A percentile compares a stretch with the other conserved stretches of the same genome.
Evolutionary conservation across 2,888 invertebrate genomes (phyloP).

Genomic region (Agriopis aurantiaria): DNA sequence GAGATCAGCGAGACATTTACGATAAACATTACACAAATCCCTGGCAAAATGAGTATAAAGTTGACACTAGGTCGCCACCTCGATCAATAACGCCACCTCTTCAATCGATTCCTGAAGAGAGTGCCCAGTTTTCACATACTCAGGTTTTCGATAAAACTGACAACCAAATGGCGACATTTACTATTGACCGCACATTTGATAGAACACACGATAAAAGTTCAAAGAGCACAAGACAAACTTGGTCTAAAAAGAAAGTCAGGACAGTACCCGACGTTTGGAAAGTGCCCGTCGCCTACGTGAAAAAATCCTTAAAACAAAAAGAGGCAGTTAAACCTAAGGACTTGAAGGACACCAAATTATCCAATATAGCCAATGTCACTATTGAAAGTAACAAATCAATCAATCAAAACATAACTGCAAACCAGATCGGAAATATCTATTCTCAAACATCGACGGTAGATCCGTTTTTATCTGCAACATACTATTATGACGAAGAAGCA

Average conservation of each 20-base stretch:
- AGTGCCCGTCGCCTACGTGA: slow-evolving; percentile 63
- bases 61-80: slow-evolving; percentile 69
- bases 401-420: slow-evolving; percentile 72
- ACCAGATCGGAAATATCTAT: slow-evolving; percentile 76
- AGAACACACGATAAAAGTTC: slow-evolving; percentile 57
- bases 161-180: slow-evolving; percentile 71
- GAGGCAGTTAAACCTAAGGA: slow-evolving; percentile 56
- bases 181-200: slow-evolving; percentile 78
- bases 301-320: slow-evolving; percentile 64
- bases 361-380: slow-evolving; percentile 60
- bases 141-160: slow-evolving; percentile 67
- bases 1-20: slow-evolving; percentile 62
- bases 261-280: slow-evolving; percentile 76
- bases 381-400: slow-evolving; percentile 75
- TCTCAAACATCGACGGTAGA: slow-evolving; percentile 86
- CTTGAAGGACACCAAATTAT: slow-evolving; percentile 53
- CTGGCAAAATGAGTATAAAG: slow-evolving; percentile 70
- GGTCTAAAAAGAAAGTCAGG: slow-evolving; percentile 75
- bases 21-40: slow-evolving; percentile 63
- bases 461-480: slow-evolving; percentile 88
- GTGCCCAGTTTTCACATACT: slow-evolving; percentile 69
- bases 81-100: slow-evolving; percentile 75
- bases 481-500: slow-evolving; percentile 89
- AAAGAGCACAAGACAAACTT: slow-evolving; percentile 60
- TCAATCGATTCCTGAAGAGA: slow-evolving; percentile 83